Percentiles rank a stretch among this genome's conserved stretches.
Evolutionary conservation across 2,113 vertebrate genomes (phyloP).

Genomic region (Phrynosoma blainvillii): DNA sequence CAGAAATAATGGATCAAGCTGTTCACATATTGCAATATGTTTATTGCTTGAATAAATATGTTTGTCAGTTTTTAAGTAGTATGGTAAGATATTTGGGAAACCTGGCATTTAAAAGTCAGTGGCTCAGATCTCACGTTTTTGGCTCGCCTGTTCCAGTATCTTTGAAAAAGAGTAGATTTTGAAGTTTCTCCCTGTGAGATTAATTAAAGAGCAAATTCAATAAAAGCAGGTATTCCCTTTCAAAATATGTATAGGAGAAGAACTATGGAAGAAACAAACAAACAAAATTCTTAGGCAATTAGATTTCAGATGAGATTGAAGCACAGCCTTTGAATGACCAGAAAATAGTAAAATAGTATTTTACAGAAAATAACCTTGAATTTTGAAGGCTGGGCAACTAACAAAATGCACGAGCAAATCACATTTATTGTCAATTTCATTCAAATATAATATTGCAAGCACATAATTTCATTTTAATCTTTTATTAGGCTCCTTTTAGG

Average conservation of each 20-base stretch:
- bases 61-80: too few relatives aligned
- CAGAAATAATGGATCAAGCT: too few relatives aligned
- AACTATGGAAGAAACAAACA: background rate
- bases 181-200: background rate
- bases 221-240: background rate
- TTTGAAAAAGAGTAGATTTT: background rate
- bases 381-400: too few relatives aligned
- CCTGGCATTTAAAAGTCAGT: background rate
- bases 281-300: background rate
- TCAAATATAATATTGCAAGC: too few relatives aligned
- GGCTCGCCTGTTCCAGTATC: background rate
- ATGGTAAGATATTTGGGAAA: too few relatives aligned
- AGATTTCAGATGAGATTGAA: background rate
- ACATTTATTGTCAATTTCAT: too few relatives aligned
- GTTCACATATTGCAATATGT: too few relatives aligned
- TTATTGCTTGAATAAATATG: too few relatives aligned
- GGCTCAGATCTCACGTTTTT: background rate
- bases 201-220: background rate
- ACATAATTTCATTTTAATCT: too few relatives aligned
- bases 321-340: background rate
- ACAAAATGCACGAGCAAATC: too few relatives aligned
- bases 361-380: background rate
- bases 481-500: too few relatives aligned
- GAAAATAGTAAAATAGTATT: background rate
- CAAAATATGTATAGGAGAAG: background rate